Conservation (phyloP, 1,140 invertebrate genomes). For the Eumeta japonica region DNA sequence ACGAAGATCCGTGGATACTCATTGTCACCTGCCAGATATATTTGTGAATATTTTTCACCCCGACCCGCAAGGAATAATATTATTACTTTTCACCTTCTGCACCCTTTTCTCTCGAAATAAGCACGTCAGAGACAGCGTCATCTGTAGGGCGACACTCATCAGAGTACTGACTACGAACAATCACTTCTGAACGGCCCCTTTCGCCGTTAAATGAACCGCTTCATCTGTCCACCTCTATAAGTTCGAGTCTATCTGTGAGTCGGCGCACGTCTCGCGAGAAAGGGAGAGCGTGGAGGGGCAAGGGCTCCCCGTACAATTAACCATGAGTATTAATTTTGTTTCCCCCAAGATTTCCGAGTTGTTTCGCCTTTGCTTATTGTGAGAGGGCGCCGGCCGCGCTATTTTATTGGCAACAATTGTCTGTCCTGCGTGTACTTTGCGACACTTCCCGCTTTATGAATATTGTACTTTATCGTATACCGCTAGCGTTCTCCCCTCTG, state of each 20-base stretch:
- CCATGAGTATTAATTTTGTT: constrained; percentile 55
- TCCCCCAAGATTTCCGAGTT: constrained; percentile 48
- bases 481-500: constrained; percentile 14
- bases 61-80: no score
- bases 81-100: no score
- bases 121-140: no score
- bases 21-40: no score
- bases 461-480: constrained; percentile 42
- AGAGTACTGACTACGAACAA: no score
- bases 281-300: constrained; percentile 8
- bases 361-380: constrained; percentile 46
- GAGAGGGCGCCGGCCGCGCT: constrained; percentile 31
- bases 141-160: no score
- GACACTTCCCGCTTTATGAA: constrained; percentile 49
- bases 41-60: no score
- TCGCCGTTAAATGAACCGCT: no score
- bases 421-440: constrained; percentile 35
- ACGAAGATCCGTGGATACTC: no score
- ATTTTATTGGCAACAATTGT: constrained; percentile 51
- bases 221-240: neutral
- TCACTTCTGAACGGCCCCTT: no score
- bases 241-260: neutral
- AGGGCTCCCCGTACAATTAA: constrained; percentile 39
- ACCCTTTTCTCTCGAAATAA: no score
- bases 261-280: neutral